Evolutionary conservation across 2,888 invertebrate genomes (phyloP), one percentile per base, ranked within the genome.

Genomic region (Erpobdella octoculata): DNA sequence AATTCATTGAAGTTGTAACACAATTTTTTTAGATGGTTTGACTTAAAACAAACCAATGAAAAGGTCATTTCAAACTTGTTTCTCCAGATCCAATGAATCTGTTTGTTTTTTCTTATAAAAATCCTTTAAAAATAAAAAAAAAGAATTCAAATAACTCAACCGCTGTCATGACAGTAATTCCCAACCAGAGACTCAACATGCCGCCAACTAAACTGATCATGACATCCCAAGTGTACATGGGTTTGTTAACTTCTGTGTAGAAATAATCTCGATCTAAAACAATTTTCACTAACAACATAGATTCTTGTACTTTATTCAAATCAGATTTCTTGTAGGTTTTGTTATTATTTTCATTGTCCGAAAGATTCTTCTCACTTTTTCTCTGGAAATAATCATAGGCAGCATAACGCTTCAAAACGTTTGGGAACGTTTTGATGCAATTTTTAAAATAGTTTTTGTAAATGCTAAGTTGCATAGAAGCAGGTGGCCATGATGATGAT

Each of bases 101-200:
- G n/a, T n/a, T n/a, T n/a, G n/a, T n/a, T n/a, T n/a, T n/a, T n/a
- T n/a, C n/a, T n/a, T n/a, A n/a, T n/a, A n/a, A n/a, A n/a, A n/a
- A 53, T 53, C 53, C 28, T 53, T 9, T 53, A 9, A 53, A 9
- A 53, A 53, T 53, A n/a, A 53, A 53, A 9, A 25, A 53, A 15
- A 53, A 53, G 35, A 68, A 46, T 41, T 68, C 48, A 46, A 68
- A 18, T n/a, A 68, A 46, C 48, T 68, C 68, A 33, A 53, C 48
- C n/a, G 18, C 28, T 48, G 68, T 68, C 68, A 68, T 68, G n/a
- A 68, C 68, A 36, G 68, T 46, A 48, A 68, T 68, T 15, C 68
- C 68, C 28, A 68, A 48, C 68, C 68, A 68, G 12, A 68, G 68
- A 48, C 68, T 68, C 48, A 68, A 48, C 53, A 53, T 53, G 21